A percentile compares a stretch with the other conserved stretches of the same genome.
Evolutionary conservation across 2,888 invertebrate genomes (phyloP).

Genomic region (Gerris lacustris): DNA sequence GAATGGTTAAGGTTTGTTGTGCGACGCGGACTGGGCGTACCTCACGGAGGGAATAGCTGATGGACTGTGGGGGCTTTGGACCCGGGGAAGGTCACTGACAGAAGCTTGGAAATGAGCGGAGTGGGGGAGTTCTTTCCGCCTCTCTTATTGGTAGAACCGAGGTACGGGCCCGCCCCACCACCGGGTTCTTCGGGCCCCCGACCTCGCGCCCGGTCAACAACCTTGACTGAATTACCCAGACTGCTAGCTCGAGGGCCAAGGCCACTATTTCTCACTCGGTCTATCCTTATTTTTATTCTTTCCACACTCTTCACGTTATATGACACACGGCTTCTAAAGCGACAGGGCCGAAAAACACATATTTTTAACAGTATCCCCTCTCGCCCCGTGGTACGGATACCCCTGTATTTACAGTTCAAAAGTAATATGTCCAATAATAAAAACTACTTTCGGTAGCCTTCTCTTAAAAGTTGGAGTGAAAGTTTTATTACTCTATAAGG

Average conservation of each 20-base stretch:
- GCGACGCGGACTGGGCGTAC: constrained; percentile 28
- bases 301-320: background rate
- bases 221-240: constrained; percentile 73
- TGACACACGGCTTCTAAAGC: background rate
- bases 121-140: constrained; percentile 24
- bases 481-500: no score
- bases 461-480: no score
- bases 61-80: constrained; percentile 34
- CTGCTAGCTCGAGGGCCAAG: constrained; percentile 47
- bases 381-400: no score
- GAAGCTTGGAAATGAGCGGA: constrained; percentile 35
- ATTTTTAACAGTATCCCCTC: no score
- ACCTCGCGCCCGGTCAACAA: constrained; percentile 43
- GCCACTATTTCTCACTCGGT: constrained; percentile 38
- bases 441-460: no score
- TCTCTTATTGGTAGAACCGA: background rate
- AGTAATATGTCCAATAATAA: no score
- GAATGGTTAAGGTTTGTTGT: no score
- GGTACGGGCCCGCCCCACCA: constrained; percentile 18
- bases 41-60: constrained; percentile 26
- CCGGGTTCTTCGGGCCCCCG: constrained; percentile 33
- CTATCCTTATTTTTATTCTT: constrained; percentile 9
- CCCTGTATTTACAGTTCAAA: no score
- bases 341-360: no score
- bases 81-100: constrained; percentile 32